Percentiles rank a stretch among this genome's conserved stretches.
Evolutionary conservation across 2,113 vertebrate genomes (phyloP).

Genomic region (Caretta caretta): DNA sequence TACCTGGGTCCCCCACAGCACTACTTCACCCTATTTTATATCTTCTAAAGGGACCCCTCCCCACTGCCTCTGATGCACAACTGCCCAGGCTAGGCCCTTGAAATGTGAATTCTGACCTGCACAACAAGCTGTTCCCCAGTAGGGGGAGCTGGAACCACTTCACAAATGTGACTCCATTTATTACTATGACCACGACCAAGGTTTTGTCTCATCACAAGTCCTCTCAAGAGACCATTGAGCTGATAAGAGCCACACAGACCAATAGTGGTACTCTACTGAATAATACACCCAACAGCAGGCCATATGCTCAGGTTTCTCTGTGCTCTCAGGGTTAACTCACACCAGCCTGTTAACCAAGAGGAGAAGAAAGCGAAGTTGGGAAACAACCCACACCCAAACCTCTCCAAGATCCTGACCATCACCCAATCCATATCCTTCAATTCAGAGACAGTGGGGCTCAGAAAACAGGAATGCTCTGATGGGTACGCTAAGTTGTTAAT

Average conservation of each 20-base stretch:
- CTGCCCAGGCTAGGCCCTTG: background rate
- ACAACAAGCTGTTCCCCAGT: background rate
- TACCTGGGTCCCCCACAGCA: background rate
- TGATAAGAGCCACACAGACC: background rate
- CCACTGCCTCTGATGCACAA: background rate
- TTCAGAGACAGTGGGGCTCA: background rate
- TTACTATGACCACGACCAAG: background rate
- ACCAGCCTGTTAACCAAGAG: background rate
- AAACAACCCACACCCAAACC: background rate
- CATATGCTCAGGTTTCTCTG: background rate
- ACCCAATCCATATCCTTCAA: background rate
- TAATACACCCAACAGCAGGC: background rate
- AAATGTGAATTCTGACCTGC: background rate
- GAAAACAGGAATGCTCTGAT: background rate
- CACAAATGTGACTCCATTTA: background rate
- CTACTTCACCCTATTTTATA: fast-evolving
- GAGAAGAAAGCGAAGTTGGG: background rate
- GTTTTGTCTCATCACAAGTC: background rate
- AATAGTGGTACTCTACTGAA: background rate
- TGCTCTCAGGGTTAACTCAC: background rate
- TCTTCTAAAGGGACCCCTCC: background rate
- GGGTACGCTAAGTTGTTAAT: no score
- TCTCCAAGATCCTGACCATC: background rate
- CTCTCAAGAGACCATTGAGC: background rate
- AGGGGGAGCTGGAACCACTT: conserved; percentile 4